These are phyloP conservation scores for Drosophila orena DNA, from an alignment of 1,140 invertebrate species.

Conservation along the genomic window DNA sequence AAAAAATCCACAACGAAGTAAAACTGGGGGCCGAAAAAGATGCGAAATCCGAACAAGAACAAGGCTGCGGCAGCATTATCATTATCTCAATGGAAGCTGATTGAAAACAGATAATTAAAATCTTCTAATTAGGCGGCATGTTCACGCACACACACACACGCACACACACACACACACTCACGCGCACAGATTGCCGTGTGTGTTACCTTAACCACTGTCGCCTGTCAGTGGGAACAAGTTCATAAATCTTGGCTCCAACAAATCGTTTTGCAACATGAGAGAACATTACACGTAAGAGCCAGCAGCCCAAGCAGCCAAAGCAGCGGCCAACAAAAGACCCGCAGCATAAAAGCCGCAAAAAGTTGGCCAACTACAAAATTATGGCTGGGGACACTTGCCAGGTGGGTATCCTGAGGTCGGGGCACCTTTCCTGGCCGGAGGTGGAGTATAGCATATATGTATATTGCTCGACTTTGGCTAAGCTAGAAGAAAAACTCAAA, in stretches of 20 bases:
- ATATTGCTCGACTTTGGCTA: too few species aligned
- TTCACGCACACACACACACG: constrained; percentile 61
- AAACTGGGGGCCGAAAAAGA: constrained; percentile 15
- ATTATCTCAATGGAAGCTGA: constrained; percentile 79
- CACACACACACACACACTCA: constrained; percentile 18
- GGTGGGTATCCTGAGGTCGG: constrained; percentile 1
- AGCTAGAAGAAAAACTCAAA: too few species aligned
- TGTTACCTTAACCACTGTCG: constrained; percentile 82
- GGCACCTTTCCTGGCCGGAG: too few species aligned
- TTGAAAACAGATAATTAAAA: constrained; percentile 83
- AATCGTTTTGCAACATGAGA: constrained; percentile 83
- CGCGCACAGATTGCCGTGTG: constrained; percentile 35
- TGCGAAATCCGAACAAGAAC: constrained; percentile 30
- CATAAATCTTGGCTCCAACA: constrained; percentile 83
- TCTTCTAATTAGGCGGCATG: constrained; percentile 82
- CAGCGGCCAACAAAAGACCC: constrained; percentile 23
- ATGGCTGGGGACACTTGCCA: constrained; percentile 4
- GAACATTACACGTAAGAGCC: constrained; percentile 72
- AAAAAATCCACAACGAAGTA: background rate
- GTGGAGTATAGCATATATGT: too few species aligned
- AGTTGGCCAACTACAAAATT: constrained; percentile 33
- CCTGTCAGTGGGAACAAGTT: constrained; percentile 82
- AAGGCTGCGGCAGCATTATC: constrained; percentile 64
- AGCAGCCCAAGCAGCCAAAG: background rate
- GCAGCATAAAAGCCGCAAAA: constrained; percentile 20